Conservation (phyloP, 2,113 vertebrate species). For the Neodon shergylaensis region DNA sequence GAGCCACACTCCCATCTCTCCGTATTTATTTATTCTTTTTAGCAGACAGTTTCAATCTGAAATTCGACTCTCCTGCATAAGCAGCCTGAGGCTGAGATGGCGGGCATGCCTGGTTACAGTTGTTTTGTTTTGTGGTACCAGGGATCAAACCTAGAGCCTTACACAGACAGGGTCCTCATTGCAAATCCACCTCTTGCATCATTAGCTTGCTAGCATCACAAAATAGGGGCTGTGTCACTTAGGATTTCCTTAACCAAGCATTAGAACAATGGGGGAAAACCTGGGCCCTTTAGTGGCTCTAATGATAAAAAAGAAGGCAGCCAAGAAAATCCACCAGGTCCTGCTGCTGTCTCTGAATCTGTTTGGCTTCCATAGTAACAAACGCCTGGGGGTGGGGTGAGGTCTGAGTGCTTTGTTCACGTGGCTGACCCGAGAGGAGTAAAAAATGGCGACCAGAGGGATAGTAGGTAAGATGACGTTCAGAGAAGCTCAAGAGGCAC, state of each 20-base stretch:
- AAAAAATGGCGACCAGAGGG: not conserved
- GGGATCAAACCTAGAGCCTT: not conserved
- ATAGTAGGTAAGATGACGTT: not conserved
- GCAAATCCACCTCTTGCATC: not conserved
- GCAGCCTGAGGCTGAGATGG: not conserved
- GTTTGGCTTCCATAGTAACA: slow-evolving; percentile 32
- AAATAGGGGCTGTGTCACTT: not conserved
- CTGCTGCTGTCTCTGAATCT: slow-evolving; percentile 15
- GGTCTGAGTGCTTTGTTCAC: not conserved
- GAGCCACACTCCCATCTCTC: too few species aligned
- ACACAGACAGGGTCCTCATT: not conserved
- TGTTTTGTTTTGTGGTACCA: not conserved
- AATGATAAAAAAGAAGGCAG: slow-evolving; percentile 20
- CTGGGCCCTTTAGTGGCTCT: not conserved
- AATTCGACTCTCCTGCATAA: not conserved
- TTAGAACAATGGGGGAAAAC: slow-evolving; percentile 47
- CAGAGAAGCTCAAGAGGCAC: not conserved
- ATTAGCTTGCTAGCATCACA: not conserved
- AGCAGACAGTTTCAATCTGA: not conserved
- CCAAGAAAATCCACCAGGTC: not conserved
- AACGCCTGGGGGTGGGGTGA: not conserved
- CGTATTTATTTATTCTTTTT: not conserved
- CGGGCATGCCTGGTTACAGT: not conserved
- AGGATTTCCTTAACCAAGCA: slow-evolving; percentile 20
- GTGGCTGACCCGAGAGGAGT: not conserved